Conservation (phyloP, 2,113 vertebrate species). For the Alouatta palliata region DNA sequence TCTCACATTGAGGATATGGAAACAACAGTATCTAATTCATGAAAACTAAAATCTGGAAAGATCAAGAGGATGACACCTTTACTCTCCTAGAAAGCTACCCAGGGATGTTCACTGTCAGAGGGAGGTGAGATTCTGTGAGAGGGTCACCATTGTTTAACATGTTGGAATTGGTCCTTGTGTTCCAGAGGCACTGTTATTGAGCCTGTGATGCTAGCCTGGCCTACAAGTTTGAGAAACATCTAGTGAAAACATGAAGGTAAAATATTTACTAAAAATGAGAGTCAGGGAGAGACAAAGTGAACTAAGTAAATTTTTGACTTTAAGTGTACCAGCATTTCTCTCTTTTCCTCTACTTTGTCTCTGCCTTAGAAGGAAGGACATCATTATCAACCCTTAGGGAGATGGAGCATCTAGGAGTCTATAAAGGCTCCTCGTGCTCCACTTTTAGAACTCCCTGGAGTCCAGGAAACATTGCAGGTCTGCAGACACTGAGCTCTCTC, state of each 20-base stretch:
- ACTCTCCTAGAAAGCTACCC: not conserved
- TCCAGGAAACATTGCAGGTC: accelerated
- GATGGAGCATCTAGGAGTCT: accelerated
- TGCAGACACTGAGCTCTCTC: not conserved
- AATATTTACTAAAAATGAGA: not conserved
- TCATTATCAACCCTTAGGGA: not conserved
- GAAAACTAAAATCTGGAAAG: not conserved
- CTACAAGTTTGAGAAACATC: not conserved
- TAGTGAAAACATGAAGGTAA: not conserved
- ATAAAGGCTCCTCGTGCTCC: not conserved
- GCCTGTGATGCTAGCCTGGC: not conserved
- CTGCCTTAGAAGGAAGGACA: not conserved
- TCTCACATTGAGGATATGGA: not conserved
- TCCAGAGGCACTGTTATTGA: not conserved
- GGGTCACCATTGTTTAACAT: not conserved
- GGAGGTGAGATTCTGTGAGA: not conserved
- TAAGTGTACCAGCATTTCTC: not conserved
- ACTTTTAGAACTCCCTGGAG: not conserved
- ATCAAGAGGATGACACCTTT: accelerated
- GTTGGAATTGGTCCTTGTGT: not conserved
- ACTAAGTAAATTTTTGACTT: not conserved
- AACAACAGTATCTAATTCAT: not conserved
- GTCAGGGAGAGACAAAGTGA: not conserved
- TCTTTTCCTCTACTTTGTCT: not conserved
- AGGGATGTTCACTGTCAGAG: not conserved